Percentiles rank a stretch among this genome's conserved stretches.
phyloP scores from a whole-genome alignment of 35 echinoderm and acorn worm species.

The Heliocidaris erythrogramma region DNA sequence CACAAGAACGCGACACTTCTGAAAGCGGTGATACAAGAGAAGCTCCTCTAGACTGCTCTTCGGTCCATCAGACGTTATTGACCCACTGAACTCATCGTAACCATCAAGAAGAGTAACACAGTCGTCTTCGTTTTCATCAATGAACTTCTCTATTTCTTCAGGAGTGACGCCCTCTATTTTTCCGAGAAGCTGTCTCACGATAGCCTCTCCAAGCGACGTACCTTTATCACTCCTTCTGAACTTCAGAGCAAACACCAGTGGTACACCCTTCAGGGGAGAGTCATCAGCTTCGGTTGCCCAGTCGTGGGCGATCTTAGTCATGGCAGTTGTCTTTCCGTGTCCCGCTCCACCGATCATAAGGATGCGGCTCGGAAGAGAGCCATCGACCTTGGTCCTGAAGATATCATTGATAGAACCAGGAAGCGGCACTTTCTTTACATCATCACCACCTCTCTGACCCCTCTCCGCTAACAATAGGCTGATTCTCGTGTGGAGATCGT shows the following conservation, averaged over 20 bases:
- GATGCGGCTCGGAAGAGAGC: slow-evolving; percentile 5
- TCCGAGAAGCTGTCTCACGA: neutral
- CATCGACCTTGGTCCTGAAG: slow-evolving; percentile 23
- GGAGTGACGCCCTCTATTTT: neutral
- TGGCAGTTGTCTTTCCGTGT: neutral
- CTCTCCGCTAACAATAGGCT: neutral
- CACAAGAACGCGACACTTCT: neutral
- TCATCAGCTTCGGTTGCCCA: neutral
- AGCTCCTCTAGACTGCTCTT: neutral
- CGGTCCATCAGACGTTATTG: neutral
- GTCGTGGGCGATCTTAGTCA: slow-evolving; percentile 17
- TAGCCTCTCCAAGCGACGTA: slow-evolving; percentile 36
- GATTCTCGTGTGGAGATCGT: neutral
- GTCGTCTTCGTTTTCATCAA: neutral
- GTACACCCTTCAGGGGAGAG: slow-evolving; percentile 10
- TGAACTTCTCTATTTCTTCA: slow-evolving; percentile 27
- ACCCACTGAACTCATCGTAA: slow-evolving; percentile 26
- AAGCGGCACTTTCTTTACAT: neutral
- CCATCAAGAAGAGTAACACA: slow-evolving; percentile 25
- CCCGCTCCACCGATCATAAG: neutral
- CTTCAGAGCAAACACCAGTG: slow-evolving; percentile 15
- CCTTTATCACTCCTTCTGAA: neutral
- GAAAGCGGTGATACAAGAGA: neutral
- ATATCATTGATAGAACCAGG: slow-evolving; percentile 28
- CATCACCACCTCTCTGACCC: neutral